Base-by-base conservation (phyloP, 1,140 invertebrate species). In the Drosophila orena region DNA sequence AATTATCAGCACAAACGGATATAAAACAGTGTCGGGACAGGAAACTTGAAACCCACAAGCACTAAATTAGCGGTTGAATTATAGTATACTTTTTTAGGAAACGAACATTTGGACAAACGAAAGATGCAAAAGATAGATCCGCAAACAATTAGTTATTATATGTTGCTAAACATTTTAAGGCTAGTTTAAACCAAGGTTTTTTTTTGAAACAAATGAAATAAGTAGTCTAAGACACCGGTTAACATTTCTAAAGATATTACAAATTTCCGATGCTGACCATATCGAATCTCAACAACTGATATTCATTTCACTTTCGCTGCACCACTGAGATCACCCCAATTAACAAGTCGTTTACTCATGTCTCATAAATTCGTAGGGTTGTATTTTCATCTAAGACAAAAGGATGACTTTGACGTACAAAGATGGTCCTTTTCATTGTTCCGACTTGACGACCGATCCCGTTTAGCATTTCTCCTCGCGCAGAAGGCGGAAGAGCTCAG, bases 401-500 rank as follows among this genome's bases (percentile, higher is more conserved):
- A 75, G 24, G 12, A 55, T 20, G 42, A n/a, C 30, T 75, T 46
- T 53, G 24, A 20, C 22, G 14, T 11, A 57, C 40, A 53, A 61
- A 20, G 49, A 43, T 35, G 46, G 20, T 14, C 22, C 74, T 47
- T 40, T 43, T 52, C 38, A 77, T 77, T 77, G 57, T 84, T 78
- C 57, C 57, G 11, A 15, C 42, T 38, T 30, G 20, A 52, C 46
- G 58, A 52, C 38, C 20, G 37, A 27, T 37, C n/a, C 14, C 17
- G 15, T 27, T 47, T 77, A 79, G 44, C 83, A 88, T 46, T 70
- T 70, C 0, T 79, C 30, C 4, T 49, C 56, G 10, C 73, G 62
- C 35, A 88, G 65, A 10, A 89, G 7, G 17, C 76, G 84, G 38
- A 89, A 46, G 10, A 46, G 30, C 57, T 64, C 62, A 14, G 59